These are phyloP conservation scores for Carassius auratus DNA, from an alignment of 2,113 vertebrate species.

Conservation along the genomic window DNA sequence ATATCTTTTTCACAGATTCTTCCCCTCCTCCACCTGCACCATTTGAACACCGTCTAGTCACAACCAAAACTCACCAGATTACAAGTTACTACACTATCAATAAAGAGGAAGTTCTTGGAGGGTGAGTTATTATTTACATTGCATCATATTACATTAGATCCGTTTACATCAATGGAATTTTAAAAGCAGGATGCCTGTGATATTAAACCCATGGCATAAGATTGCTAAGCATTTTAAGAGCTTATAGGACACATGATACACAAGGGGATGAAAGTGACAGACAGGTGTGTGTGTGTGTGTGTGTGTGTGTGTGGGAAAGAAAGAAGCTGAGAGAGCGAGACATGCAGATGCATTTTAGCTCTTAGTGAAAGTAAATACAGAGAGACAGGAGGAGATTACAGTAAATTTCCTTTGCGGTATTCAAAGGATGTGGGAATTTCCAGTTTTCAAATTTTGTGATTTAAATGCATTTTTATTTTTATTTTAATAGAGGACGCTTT, in stretches of 20 bases:
- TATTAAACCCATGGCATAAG: slow-evolving; percentile 5
- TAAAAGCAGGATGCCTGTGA: neutral
- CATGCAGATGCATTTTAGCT: slow-evolving; percentile 51
- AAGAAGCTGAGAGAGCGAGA: slow-evolving; percentile 19
- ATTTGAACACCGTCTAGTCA: slow-evolving; percentile 91
- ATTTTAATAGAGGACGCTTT: slow-evolving; percentile 86
- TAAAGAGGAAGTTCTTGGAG: slow-evolving; percentile 86
- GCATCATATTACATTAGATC: neutral
- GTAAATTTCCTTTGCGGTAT: slow-evolving; percentile 13
- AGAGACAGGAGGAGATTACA: neutral
- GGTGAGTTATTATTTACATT: slow-evolving; percentile 76
- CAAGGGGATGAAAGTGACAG: neutral
- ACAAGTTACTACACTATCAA: slow-evolving; percentile 85
- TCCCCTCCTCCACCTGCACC: slow-evolving; percentile 83
- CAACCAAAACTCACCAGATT: slow-evolving; percentile 83
- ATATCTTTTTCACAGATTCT: slow-evolving; percentile 73
- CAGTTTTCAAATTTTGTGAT: neutral
- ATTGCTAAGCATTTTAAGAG: slow-evolving; percentile 15
- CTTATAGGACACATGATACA: neutral
- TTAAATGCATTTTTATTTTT: neutral
- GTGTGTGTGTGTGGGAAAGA: neutral
- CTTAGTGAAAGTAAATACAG: slow-evolving; percentile 37
- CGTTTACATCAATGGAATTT: neutral
- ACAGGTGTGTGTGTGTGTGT: neutral
- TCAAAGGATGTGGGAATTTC: neutral